Evolutionary conservation across 2,113 vertebrate genomes (phyloP).

Genomic region (Pavo muticus): DNA sequence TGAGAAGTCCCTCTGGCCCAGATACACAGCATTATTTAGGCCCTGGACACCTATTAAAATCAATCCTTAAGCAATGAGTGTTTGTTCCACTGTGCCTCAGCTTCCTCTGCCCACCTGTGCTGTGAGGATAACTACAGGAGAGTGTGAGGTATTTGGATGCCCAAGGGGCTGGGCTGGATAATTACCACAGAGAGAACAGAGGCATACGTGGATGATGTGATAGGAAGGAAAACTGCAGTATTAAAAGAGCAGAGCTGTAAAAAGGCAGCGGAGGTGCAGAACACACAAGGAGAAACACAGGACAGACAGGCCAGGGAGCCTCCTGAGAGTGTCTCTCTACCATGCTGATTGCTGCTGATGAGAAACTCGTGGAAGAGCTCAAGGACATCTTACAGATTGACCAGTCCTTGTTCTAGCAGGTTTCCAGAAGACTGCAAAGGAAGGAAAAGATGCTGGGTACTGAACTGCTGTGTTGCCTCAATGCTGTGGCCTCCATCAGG

Average conservation of each 20-base stretch:
- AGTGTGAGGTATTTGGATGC: slow-evolving; percentile 59
- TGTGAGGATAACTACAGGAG: slow-evolving; percentile 70
- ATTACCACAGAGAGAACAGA: slow-evolving; percentile 64
- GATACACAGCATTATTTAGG: slow-evolving; percentile 45
- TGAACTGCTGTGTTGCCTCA: neutral
- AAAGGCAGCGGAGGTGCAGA: neutral
- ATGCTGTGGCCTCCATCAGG: neutral
- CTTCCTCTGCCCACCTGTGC: slow-evolving; percentile 69
- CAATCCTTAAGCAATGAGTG: slow-evolving; percentile 38
- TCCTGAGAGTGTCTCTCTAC: neutral
- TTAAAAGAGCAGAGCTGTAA: neutral
- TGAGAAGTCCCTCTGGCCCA: slow-evolving; percentile 60
- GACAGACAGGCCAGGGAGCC: neutral
- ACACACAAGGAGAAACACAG: slow-evolving; percentile 29
- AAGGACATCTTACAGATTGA: neutral
- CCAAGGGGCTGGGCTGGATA: slow-evolving; percentile 41
- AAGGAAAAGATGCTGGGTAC: neutral
- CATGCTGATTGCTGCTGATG: too few relatives aligned
- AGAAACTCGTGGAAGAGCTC: neutral
- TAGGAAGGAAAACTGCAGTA: slow-evolving; percentile 1
- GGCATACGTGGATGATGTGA: slow-evolving; percentile 31
- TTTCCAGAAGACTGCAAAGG: neutral
- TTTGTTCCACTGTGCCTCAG: slow-evolving; percentile 64
- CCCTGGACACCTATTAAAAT: slow-evolving; percentile 68
- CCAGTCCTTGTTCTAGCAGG: neutral